These are phyloP conservation scores for Lophochroa leadbeateri DNA, from an alignment of 2,113 vertebrate genomes.

Conservation along the genomic window DNA sequence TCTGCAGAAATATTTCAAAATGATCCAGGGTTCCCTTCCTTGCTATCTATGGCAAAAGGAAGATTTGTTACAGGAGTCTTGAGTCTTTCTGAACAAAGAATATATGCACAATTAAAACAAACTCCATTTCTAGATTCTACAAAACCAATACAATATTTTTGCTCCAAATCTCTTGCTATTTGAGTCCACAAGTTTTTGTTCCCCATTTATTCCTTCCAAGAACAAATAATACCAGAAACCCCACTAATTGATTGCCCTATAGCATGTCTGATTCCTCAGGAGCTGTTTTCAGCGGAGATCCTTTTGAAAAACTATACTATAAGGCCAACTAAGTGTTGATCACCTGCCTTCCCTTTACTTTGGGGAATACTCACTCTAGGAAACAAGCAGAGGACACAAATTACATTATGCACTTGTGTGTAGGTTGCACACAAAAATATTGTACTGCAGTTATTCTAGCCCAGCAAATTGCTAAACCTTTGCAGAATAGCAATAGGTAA, in stretches of 20 bases:
- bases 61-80: slow-evolving; percentile 59
- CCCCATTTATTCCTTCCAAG: not conserved
- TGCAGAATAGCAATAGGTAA: accelerated
- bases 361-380: not conserved
- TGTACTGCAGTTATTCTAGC: not conserved
- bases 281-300: not conserved
- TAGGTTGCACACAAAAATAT: not conserved
- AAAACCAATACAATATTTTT: not conserved
- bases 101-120: not conserved
- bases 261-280: not conserved
- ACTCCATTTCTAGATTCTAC: not conserved
- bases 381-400: not conserved
- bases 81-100: slow-evolving; percentile 26
- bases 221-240: not conserved
- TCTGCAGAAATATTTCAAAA: slow-evolving; percentile 65
- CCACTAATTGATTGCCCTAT: not conserved
- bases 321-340: not conserved
- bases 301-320: not conserved
- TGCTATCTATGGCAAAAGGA: slow-evolving; percentile 20
- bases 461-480: not conserved
- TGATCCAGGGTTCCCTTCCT: slow-evolving; percentile 44
- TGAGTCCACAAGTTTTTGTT: not conserved
- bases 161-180: not conserved
- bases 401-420: not conserved
- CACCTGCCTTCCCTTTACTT: not conserved